Percentiles rank a stretch among this genome's conserved stretches.
phyloP scores from a whole-genome alignment of 2,113 vertebrate genomes.

The Eurypyga helias region DNA sequence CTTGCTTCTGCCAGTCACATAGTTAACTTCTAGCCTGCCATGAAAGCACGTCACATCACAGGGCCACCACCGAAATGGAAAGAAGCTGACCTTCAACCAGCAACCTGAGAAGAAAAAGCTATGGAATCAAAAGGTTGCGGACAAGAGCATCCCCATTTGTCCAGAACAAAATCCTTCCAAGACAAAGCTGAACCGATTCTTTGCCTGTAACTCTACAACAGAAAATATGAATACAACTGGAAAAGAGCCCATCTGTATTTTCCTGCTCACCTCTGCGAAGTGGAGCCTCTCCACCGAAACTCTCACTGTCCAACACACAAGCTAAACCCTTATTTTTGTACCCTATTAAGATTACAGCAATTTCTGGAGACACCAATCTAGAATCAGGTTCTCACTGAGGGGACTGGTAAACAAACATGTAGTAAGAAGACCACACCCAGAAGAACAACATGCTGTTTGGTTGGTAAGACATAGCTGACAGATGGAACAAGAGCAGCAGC shows the following conservation, averaged over 20 bases:
- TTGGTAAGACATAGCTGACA: slow-evolving; percentile 1
- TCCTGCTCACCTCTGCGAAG: not conserved
- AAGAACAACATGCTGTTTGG: slow-evolving; percentile 7
- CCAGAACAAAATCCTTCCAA: not conserved
- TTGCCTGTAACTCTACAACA: not conserved
- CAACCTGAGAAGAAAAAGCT: not conserved
- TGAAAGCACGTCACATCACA: not conserved
- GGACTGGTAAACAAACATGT: slow-evolving; percentile 49
- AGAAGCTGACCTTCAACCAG: not conserved
- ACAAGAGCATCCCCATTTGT: not conserved
- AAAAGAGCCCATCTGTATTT: not conserved
- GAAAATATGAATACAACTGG: not conserved
- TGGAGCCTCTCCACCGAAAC: not conserved
- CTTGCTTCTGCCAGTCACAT: not conserved
- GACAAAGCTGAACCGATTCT: not conserved
- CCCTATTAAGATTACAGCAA: not conserved
- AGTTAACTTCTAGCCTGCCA: not conserved
- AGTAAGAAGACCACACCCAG: slow-evolving; percentile 11
- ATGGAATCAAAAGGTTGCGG: not conserved
- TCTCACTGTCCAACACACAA: not conserved
- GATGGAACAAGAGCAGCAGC: slow-evolving; percentile 28
- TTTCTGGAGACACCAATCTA: not conserved
- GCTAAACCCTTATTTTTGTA: not conserved
- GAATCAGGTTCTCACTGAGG: not conserved
- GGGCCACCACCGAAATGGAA: not conserved